These are phyloP conservation scores for Puntigrus tetrazona DNA, from an alignment of 2,113 vertebrate genomes.

Conservation along the genomic window DNA sequence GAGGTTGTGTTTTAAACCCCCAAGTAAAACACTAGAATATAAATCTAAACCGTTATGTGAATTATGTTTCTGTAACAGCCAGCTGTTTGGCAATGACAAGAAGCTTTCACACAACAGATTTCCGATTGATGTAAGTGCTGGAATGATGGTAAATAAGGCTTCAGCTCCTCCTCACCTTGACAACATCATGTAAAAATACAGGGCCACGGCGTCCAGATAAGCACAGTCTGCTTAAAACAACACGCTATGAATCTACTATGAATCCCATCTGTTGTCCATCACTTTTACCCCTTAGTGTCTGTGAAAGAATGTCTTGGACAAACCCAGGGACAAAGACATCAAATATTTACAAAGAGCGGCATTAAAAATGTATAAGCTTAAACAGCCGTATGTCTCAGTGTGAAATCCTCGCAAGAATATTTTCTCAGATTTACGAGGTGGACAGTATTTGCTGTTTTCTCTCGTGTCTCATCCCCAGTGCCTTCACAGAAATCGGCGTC, in stretches of 20 bases:
- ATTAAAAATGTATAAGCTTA: conserved; percentile 53
- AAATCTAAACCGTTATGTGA: not conserved
- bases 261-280: not conserved
- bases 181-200: not conserved
- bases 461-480: not conserved
- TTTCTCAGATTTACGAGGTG: not conserved
- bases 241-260: not conserved
- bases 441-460: not conserved
- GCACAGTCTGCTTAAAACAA: not conserved
- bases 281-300: not conserved
- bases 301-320: conserved; percentile 11
- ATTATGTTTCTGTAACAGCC: not conserved
- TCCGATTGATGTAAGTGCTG: not conserved
- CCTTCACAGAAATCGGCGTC: not conserved
- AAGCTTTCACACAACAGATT: not conserved
- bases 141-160: no score
- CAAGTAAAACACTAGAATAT: not conserved
- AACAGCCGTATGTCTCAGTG: not conserved
- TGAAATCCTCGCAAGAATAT: not conserved
- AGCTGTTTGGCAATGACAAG: not conserved
- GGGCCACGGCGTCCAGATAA: not conserved
- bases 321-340: conserved; percentile 28
- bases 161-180: not conserved
- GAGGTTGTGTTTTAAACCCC: not conserved
- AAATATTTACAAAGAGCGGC: conserved; percentile 50